Conservation (phyloP, 2,113 vertebrate species). For the Mungos mungo region DNA sequence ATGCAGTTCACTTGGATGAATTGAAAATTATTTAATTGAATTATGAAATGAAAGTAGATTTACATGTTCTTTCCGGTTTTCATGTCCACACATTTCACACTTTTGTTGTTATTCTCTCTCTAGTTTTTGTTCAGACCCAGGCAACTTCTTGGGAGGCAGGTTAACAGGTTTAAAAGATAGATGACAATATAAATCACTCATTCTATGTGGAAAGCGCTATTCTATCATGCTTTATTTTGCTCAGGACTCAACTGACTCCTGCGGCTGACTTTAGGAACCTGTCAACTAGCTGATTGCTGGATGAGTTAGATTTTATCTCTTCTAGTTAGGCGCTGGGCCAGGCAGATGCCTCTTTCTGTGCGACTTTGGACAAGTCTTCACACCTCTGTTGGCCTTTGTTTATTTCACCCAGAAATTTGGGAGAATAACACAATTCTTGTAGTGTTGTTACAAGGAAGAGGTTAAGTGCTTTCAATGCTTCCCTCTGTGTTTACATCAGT, state of each 20-base stretch:
- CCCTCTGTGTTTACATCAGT: neutral
- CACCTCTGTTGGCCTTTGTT: neutral
- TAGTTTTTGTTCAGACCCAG: neutral
- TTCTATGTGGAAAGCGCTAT: neutral
- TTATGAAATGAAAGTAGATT: neutral
- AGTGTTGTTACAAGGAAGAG: neutral
- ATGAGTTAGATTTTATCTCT: neutral
- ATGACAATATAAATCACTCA: neutral
- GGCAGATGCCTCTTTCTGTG: neutral
- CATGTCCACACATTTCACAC: neutral
- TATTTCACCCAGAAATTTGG: neutral
- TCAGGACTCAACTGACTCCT: neutral
- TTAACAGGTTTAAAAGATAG: neutral
- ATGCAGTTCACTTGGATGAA: neutral
- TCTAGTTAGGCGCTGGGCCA: neutral
- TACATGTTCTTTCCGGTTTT: neutral
- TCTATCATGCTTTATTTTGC: neutral
- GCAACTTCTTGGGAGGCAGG: neutral
- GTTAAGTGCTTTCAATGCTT: accelerated
- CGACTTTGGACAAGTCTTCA: neutral
- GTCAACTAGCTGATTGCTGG: neutral
- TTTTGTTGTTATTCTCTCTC: neutral
- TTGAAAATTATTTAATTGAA: conserved; percentile 1
- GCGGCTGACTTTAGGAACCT: neutral
- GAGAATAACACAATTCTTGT: neutral